A percentile compares a stretch with the other conserved stretches of the same genome.
Conservation (phyloP, 2,888 invertebrate genomes). For the Podabrus alpinus region DNA sequence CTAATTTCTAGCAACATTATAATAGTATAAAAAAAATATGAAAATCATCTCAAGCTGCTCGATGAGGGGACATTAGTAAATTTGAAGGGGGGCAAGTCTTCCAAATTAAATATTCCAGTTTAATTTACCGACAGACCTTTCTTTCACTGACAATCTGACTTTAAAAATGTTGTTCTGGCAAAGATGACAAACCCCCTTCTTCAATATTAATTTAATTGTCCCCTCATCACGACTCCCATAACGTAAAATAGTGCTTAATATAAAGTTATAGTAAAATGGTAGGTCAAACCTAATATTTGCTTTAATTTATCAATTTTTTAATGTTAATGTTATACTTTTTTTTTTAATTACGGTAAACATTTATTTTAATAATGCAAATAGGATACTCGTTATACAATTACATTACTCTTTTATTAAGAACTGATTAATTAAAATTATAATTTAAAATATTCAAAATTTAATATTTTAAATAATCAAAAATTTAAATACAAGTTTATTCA, state of each 20-base stretch:
- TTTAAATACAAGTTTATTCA: neutral
- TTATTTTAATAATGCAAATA: neutral
- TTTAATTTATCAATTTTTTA: neutral
- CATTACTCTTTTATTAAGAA: neutral
- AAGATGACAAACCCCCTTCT: neutral
- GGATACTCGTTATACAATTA: neutral
- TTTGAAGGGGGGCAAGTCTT: neutral
- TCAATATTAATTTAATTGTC: neutral
- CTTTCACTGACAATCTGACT: neutral
- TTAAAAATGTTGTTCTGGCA: no score
- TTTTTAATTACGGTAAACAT: neutral
- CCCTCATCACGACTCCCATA: neutral
- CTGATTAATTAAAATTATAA: neutral
- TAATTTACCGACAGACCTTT: neutral
- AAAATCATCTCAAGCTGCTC: neutral
- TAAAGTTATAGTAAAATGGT: neutral
- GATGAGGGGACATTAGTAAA: neutral
- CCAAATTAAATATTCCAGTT: neutral
- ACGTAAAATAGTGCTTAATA: neutral
- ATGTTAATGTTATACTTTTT: neutral
- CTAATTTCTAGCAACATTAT: neutral
- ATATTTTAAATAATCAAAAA: neutral
- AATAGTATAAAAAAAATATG: neutral
- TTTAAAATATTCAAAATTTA: neutral
- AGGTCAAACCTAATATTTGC: neutral